Conservation (phyloP, 1,140 invertebrate genomes). For the Littorina saxatilis region DNA sequence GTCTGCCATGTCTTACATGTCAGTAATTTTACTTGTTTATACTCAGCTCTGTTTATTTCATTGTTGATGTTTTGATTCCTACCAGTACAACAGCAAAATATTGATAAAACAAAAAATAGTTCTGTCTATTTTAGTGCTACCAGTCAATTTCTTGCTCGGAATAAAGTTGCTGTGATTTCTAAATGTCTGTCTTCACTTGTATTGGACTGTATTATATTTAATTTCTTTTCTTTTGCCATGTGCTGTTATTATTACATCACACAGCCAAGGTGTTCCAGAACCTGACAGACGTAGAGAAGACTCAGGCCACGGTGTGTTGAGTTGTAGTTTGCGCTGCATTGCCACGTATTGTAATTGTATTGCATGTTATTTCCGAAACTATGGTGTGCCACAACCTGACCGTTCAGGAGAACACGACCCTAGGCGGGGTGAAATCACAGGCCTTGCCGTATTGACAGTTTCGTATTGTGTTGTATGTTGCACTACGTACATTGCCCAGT, state of each 20-base stretch:
- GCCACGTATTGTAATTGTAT: background rate
- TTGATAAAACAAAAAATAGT: no score
- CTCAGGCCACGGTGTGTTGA: no score
- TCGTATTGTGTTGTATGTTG: no score
- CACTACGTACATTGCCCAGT: no score
- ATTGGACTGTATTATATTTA: background rate
- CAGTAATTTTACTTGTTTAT: no score
- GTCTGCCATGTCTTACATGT: no score
- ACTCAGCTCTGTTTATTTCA: no score
- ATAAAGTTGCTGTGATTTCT: background rate
- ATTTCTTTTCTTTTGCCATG: background rate
- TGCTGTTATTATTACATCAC: background rate
- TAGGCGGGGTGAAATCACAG: no score
- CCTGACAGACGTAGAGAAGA: no score
- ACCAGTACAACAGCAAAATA: no score
- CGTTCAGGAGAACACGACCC: no score
- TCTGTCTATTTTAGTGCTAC: background rate
- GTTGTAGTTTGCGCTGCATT: background rate
- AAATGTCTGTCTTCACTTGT: background rate
- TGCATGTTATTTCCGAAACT: background rate
- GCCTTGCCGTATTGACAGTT: no score
- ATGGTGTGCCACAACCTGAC: background rate
- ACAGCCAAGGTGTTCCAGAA: conserved; percentile 35
- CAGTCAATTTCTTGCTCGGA: background rate
- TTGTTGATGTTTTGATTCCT: background rate